Base-by-base conservation (phyloP, 1,140 invertebrate species). In the Formica exsecta region DNA sequence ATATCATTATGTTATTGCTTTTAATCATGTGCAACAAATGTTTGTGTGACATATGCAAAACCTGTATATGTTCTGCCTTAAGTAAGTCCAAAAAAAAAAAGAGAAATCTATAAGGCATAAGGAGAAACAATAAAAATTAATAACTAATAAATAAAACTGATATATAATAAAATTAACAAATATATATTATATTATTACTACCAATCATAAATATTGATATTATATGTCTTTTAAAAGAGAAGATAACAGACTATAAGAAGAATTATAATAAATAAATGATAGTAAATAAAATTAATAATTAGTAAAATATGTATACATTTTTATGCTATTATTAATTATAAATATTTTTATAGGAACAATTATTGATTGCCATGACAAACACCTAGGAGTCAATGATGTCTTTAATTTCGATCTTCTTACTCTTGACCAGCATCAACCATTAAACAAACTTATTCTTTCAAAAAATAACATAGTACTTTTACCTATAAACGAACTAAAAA, bases 381-480 rank as follows among this genome's bases (percentile, higher is more conserved):
- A 87, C 71, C 51, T 91, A n/a, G 41, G 48, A 41, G 77, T n/a
- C 11, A 83, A 89, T 38, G 87, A 92, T 77, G 66, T 75, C 9
- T 59, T 92, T 19, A 73, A 76, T 13, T 87, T 86, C 29, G 87
- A 90, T 25, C 54, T 92, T 25, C 5, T 92, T 2, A 90, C 83
- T 7, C 25, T 91, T 25, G 54, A 91, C 22, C 38, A 85, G 4
- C 25, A 83, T 65, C 13, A 25, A 68, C 7, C 22, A 8, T 16
- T 89, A 22, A 80, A 86, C 62, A 83, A 89, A 68, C 86, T 93
- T 54, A 81, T 90, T 64, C 70, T 93, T 38, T 91, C 92, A n/a
- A 88, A 87, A 29, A 92, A 93, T 19, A 68, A 87, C 22, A 84
- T 93, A 44, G 19, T 25, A 13, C 36, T 75, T 2, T 61, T 93